Evolutionary conservation across 2,797 vertebrate species (phyloP), one percentile per base, ranked within the genome.

Genomic region (Pogoniulus pusillus): DNA sequence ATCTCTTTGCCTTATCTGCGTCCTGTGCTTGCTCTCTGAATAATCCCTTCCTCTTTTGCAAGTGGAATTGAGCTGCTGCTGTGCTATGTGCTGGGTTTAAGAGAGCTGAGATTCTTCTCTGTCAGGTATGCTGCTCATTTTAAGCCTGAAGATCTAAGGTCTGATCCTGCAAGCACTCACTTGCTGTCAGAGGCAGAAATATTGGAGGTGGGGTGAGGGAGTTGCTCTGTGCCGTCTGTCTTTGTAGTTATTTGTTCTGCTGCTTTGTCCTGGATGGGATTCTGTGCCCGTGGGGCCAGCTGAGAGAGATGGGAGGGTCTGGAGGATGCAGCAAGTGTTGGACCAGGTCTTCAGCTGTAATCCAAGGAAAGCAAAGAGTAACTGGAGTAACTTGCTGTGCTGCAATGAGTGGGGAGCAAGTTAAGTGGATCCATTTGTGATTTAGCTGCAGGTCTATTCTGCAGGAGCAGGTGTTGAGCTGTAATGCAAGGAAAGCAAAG

Each of bases 241-340:
- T 84, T 78, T 51, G 27, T 32, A 72, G 47, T 32, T 4, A 24
- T 80, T 74, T 64, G 16, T 55, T 29, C 62, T 82, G 54, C 18
- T 53, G 39, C 23, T 66, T 49, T 32, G 29, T 43, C 30, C n/a
- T n/a, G 75, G 19, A 9, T 1, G 11, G 43, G 58, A 20, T 23
- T 5, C 2, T 32, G 29, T 27, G 45, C 14, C 51, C 0, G 0
- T 22, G 24, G 57, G 27, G 24, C 16, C 2, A 11, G 9, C 32
- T 3, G 7, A 30, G 23, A 30, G 85, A 90, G 74, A 30, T 53
- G 39, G 11, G 22, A 32, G 27, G 35, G 18, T 17, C 51, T 58
- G 39, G 49, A n/a, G 54, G 62, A 24, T 58, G 49, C 35, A 59
- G 35, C 1, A 34, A 17, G 22, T 27, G 30, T 17, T 47, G 75